Conservation (phyloP, 1,140 invertebrate species). For the Chionoecetes opilio region DNA sequence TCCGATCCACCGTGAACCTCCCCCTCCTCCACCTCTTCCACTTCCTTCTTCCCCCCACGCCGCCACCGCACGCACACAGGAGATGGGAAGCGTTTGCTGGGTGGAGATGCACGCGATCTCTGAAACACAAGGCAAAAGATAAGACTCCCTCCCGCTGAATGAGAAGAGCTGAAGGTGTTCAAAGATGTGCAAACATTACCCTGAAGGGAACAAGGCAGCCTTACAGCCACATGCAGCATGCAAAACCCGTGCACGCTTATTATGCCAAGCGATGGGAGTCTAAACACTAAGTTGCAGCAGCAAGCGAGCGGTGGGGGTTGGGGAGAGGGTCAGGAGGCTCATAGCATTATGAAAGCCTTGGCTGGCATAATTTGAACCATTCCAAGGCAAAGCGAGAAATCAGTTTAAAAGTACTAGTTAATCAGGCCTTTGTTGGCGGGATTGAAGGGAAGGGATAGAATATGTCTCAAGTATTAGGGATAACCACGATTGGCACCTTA, state of each 20-base stretch:
- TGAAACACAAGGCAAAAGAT: conserved; percentile 71
- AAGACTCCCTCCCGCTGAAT: background rate
- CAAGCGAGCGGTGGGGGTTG: background rate
- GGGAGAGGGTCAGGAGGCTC: background rate
- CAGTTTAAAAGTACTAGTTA: background rate
- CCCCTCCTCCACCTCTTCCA: background rate
- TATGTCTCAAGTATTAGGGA: background rate
- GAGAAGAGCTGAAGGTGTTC: background rate
- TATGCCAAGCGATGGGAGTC: background rate
- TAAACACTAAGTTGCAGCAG: background rate
- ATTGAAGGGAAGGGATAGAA: background rate
- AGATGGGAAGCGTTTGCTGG: conserved; percentile 83
- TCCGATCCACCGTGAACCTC: conserved; percentile 65
- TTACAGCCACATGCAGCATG: background rate
- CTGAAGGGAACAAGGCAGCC: background rate
- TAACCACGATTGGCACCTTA: background rate
- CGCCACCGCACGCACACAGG: conserved; percentile 53
- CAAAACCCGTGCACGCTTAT: background rate
- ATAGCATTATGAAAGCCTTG: conserved; percentile 6
- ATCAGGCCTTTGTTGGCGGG: background rate
- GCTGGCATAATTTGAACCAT: background rate
- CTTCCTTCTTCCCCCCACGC: conserved; percentile 33
- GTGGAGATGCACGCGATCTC: conserved; percentile 84
- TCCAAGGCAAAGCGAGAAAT: background rate
- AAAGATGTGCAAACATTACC: background rate